Evolutionary conservation across 2,888 invertebrate species (phyloP).

Genomic region (Vannuccia rotundouncinata): DNA sequence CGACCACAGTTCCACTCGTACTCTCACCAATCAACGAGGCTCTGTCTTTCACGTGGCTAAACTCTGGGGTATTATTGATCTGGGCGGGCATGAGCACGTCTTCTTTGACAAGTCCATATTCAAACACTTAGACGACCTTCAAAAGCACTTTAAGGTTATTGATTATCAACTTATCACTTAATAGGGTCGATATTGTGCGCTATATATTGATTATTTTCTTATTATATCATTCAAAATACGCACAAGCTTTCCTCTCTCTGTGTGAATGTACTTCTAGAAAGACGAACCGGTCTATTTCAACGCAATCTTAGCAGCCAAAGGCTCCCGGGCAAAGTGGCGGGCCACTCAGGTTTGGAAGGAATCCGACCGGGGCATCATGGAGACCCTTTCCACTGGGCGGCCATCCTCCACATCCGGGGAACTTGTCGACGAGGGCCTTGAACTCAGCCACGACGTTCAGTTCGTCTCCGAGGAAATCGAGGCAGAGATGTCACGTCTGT

Average conservation of each 20-base stretch:
- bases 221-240: not conserved
- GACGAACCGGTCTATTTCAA: slow-evolving; percentile 55
- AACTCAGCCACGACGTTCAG: not conserved
- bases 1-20: slow-evolving; percentile 41
- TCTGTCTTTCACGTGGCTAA: slow-evolving; percentile 56
- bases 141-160: slow-evolving; percentile 49
- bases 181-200: too few relatives aligned
- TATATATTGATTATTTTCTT: not conserved
- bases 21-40: slow-evolving; percentile 51
- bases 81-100: slow-evolving; percentile 57
- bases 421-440: slow-evolving; percentile 2
- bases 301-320: slow-evolving; percentile 55
- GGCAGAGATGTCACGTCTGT: not conserved
- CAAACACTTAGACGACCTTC: slow-evolving; percentile 53
- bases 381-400: not conserved
- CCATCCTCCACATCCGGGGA: not conserved
- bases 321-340: slow-evolving; percentile 55
- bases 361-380: slow-evolving; percentile 11
- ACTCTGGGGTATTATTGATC: slow-evolving; percentile 57
- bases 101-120: slow-evolving; percentile 57
- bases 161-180: not conserved
- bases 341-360: slow-evolving; percentile 54
- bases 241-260: too few relatives aligned
- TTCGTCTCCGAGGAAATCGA: slow-evolving; percentile 15
- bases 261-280: too few relatives aligned